phyloP scores from a whole-genome alignment of 2,888 invertebrate genomes.

The Pseudococcus viburni region DNA sequence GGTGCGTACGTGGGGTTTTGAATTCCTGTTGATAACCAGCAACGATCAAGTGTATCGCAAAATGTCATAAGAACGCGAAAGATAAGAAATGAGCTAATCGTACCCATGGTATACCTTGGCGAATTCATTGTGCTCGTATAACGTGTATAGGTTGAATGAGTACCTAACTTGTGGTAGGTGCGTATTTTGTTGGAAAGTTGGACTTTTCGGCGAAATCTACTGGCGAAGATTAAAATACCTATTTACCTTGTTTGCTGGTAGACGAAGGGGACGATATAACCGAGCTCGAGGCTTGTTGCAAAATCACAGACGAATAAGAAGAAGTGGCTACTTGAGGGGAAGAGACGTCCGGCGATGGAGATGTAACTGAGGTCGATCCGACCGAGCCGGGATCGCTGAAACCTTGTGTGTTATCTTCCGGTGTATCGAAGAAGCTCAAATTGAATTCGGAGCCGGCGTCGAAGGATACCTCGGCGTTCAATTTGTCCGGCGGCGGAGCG shows the following conservation, averaged over 20 bases:
- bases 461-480: constrained; percentile 79
- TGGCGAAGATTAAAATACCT: neutral
- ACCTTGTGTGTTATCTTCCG: constrained; percentile 79
- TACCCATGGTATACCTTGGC: neutral
- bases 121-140: neutral
- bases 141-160: neutral
- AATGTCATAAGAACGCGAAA: neutral
- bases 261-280: constrained; percentile 70
- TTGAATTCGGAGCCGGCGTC: constrained; percentile 85
- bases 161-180: neutral
- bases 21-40: constrained; percentile 10
- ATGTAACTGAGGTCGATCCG: constrained; percentile 71
- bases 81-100: constrained; percentile 4
- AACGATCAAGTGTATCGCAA: neutral
- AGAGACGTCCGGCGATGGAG: constrained; percentile 68
- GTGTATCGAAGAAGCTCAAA: constrained; percentile 83
- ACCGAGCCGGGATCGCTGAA: constrained; percentile 80
- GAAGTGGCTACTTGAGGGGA: constrained; percentile 63
- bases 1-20: constrained; percentile 12
- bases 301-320: constrained; percentile 68
- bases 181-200: too few relatives aligned
- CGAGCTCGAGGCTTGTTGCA: constrained; percentile 69
- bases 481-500: constrained; percentile 77
- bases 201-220: too few relatives aligned
- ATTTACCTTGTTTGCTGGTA: constrained; percentile 71